Percentiles rank a stretch among this genome's conserved stretches.
Conservation (phyloP, 1,140 invertebrate species). For the Drosophila dunni region DNA sequence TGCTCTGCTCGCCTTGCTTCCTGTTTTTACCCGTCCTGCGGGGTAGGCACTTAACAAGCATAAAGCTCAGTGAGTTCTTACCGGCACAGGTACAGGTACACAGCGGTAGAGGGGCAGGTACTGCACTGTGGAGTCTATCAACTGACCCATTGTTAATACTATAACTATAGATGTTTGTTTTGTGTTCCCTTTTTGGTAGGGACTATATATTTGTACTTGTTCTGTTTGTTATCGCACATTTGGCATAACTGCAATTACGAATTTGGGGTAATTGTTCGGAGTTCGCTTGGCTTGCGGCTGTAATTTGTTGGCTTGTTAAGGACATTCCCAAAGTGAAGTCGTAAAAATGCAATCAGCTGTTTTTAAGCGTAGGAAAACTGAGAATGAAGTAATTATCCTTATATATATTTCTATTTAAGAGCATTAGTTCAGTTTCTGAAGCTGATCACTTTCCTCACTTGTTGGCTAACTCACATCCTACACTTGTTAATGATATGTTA, state of each 20-base stretch:
- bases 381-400: too few relatives aligned
- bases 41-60: not conserved
- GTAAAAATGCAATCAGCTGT: not conserved
- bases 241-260: slow-evolving; percentile 69
- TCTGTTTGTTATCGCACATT: slow-evolving; percentile 43
- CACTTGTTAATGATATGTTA: not conserved
- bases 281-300: slow-evolving; percentile 51
- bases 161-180: slow-evolving; percentile 45
- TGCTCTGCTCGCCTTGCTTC: slow-evolving; percentile 2
- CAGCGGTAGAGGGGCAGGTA: slow-evolving; percentile 3
- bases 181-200: slow-evolving; percentile 56
- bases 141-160: slow-evolving; percentile 6
- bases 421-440: too few relatives aligned
- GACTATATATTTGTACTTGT: slow-evolving; percentile 22
- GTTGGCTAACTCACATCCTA: not conserved
- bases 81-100: slow-evolving; percentile 8
- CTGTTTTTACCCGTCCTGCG: not conserved
- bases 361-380: not conserved
- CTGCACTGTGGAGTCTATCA: slow-evolving; percentile 12
- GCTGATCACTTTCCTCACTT: not conserved
- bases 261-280: slow-evolving; percentile 73
- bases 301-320: slow-evolving; percentile 40
- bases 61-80: not conserved
- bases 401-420: too few relatives aligned
- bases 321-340: not conserved